Percentiles rank a stretch among this genome's conserved stretches.
These are phyloP conservation scores for Rhagoletis zephyria DNA, from an alignment of 1,140 invertebrate species.

Conservation along the genomic window DNA sequence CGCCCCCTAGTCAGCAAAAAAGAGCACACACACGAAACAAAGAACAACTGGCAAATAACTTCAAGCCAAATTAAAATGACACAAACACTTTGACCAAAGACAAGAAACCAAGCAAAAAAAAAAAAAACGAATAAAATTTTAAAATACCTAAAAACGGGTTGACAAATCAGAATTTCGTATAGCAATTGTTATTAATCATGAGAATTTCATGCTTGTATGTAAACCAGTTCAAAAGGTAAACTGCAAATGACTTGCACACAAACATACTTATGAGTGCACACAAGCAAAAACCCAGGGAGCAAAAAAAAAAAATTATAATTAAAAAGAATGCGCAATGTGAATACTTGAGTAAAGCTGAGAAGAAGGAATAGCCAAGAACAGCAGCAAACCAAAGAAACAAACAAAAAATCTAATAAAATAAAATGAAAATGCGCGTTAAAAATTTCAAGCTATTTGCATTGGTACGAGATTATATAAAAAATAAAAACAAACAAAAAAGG, in stretches of 20 bases:
- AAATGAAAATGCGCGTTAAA: not conserved
- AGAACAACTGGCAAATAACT: constrained; percentile 37
- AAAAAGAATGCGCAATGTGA: not conserved
- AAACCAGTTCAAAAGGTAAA: constrained; percentile 48
- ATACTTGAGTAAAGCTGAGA: not conserved
- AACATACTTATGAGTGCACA: not conserved
- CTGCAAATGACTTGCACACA: not conserved
- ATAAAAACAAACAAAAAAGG: not conserved
- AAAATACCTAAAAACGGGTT: constrained; percentile 41
- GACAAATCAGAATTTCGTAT: constrained; percentile 49
- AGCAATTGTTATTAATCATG: constrained; percentile 50
- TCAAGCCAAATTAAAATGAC: constrained; percentile 44
- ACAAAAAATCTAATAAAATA: not conserved
- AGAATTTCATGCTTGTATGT: constrained; percentile 26
- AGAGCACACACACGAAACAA: not conserved
- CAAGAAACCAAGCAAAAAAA: not conserved
- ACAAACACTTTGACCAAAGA: not conserved
- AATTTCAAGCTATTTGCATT: not conserved
- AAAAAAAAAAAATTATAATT: not conserved
- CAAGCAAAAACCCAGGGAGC: not conserved
- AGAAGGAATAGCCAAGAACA: not conserved
- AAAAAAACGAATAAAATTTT: not conserved
- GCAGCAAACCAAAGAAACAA: not conserved
- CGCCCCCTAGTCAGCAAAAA: constrained; percentile 40
- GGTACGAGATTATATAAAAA: not conserved